A percentile compares a stretch with the other conserved stretches of the same genome.
These are phyloP conservation scores for Lampris megalopsis DNA, from an alignment of 2,113 vertebrate species.

Conservation along the genomic window DNA sequence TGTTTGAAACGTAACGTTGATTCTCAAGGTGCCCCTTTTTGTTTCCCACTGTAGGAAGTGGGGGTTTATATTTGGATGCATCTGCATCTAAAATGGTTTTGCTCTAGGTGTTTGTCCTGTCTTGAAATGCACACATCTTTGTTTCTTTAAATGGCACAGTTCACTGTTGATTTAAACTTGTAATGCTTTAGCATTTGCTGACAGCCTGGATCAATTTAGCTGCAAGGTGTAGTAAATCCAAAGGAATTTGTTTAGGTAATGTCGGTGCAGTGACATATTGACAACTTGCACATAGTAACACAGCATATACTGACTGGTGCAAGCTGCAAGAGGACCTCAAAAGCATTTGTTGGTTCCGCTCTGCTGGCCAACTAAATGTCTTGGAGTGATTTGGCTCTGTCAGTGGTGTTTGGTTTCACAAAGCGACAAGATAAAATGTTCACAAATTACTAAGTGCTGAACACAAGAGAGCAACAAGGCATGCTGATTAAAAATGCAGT, in stretches of 20 bases:
- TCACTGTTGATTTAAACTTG: neutral
- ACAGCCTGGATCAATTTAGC: neutral
- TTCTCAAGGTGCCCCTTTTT: too few species aligned
- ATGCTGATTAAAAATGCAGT: constrained; percentile 69
- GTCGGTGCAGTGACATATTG: neutral
- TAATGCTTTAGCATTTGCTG: neutral
- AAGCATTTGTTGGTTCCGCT: constrained; percentile 21
- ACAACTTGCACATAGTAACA: neutral
- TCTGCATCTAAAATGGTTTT: too few species aligned
- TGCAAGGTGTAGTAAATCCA: neutral
- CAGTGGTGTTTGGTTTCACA: constrained; percentile 66
- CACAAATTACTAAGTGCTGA: constrained; percentile 72
- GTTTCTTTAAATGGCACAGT: too few species aligned
- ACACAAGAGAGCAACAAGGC: constrained; percentile 56
- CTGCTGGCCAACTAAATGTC: constrained; percentile 29
- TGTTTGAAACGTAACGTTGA: too few species aligned
- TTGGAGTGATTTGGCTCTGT: constrained; percentile 35
- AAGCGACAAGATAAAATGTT: constrained; percentile 65
- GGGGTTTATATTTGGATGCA: too few species aligned
- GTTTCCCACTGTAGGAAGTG: too few species aligned
- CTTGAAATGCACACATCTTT: neutral
- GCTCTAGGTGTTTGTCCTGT: too few species aligned
- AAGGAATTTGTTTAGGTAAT: too few species aligned
- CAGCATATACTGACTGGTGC: neutral
- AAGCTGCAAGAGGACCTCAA: neutral